These are phyloP conservation scores for Drosophila kepulauana DNA, from an alignment of 1,140 invertebrate species.

Conservation along the genomic window DNA sequence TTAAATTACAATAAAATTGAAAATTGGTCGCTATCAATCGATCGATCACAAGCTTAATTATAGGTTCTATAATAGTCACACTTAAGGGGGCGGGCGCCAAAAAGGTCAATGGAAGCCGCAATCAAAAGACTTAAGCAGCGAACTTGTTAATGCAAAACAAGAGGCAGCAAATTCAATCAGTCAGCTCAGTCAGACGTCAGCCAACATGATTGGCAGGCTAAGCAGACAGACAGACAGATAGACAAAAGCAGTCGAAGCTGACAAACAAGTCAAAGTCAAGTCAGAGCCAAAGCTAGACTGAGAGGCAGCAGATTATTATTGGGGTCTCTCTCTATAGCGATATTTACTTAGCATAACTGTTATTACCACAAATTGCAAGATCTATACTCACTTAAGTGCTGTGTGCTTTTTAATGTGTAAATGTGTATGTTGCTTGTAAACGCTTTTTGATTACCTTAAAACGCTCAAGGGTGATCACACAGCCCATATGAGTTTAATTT, in stretches of 20 bases:
- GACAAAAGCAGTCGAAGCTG: neutral
- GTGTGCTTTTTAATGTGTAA: too few species aligned
- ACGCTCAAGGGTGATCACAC: conserved; percentile 59
- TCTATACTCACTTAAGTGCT: neutral
- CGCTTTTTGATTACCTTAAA: conserved; percentile 63
- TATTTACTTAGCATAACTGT: conserved; percentile 37
- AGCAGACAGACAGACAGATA: neutral
- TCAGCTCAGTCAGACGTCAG: conserved; percentile 21
- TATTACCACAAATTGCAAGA: conserved; percentile 52
- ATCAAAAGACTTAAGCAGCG: conserved; percentile 51
- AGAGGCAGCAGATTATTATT: conserved; percentile 25
- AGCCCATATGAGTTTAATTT: conserved; percentile 21
- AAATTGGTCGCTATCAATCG: conserved; percentile 26
- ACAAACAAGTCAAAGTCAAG: conserved; percentile 26
- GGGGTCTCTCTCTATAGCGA: conserved; percentile 15
- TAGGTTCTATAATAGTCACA: conserved; percentile 36
- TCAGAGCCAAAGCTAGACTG: conserved; percentile 10
- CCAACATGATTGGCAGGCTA: neutral
- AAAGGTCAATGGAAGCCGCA: conserved; percentile 66
- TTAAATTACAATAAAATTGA: conserved; percentile 5
- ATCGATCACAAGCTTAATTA: conserved; percentile 46
- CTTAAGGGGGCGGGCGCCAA: conserved; percentile 21
- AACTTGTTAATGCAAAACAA: conserved; percentile 43
- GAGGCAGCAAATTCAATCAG: conserved; percentile 8
- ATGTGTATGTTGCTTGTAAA: conserved; percentile 28